Conservation (phyloP, 2,113 vertebrate genomes). For the Xiphias gladius region DNA sequence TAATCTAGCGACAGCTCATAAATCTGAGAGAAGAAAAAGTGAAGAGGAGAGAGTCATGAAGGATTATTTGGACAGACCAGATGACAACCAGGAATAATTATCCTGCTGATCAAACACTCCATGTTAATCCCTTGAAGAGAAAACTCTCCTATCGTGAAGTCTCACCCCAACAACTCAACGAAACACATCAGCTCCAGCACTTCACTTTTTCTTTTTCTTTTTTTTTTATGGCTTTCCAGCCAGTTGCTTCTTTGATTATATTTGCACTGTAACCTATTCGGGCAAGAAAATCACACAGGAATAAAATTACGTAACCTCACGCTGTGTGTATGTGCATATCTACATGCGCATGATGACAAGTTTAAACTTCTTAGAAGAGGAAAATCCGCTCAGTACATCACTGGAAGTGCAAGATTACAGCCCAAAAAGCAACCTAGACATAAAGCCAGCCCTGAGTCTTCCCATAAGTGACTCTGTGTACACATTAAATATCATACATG, state of each 20-base stretch:
- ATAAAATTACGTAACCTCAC: neutral
- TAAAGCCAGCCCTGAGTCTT: neutral
- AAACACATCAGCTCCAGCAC: too few species aligned
- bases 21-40: neutral
- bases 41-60: neutral
- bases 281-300: neutral
- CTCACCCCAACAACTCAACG: too few species aligned
- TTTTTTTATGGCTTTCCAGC: too few species aligned
- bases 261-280: neutral
- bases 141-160: neutral
- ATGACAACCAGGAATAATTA: conserved; percentile 20
- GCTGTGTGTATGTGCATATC: too few species aligned
- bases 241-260: too few species aligned
- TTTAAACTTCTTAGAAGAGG: neutral
- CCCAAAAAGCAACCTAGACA: neutral
- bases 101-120: conserved; percentile 21
- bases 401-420: neutral
- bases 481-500: neutral
- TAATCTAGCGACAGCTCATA: neutral
- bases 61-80: neutral
- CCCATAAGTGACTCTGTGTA: neutral
- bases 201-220: too few species aligned
- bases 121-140: conserved; percentile 1
- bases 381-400: neutral
- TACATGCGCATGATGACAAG: neutral